Base-by-base conservation (phyloP, 2,888 invertebrate species). In the Chironomus riparius region DNA sequence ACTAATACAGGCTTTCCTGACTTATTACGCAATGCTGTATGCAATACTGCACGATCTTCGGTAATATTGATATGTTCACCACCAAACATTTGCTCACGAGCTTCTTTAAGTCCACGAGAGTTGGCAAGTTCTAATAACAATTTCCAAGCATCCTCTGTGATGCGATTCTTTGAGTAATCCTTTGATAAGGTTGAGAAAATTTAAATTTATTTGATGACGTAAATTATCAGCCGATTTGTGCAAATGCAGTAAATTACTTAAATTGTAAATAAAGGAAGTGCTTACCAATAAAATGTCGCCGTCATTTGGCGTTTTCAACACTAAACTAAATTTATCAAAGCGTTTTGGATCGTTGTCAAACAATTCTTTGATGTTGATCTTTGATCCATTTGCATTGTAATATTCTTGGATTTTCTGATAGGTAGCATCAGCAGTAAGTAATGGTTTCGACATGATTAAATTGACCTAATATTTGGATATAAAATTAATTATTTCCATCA, bases 41-140 rank as follows among this genome's bases (percentile, higher is more conserved):
- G 99, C 7, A 99, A 86, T 0, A 99, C 99, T 15, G 98, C 94
- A 76, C 99, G 89, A 82, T 94, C 90, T 84, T 99, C 99, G 0
- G 99, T 99, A 82, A 97, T 95, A 86, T 99, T 99, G 78, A 99
- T 98, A 83, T 94, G 95, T 80, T 93, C 88, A n/a, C 98, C 99
- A 78, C 85, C 82, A 80, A 91, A 98, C 98, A 99, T 97, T 28
- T 92, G 93, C 85, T 94, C 90, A 78, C 98, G 88, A 38, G 94
- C 93, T 79, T 90, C 87, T 81, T 92, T 93, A 47, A 99, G 91
- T 79, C 92, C 90, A 13, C 98, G 87, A 65, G 89, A 90, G 80
- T 87, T 87, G 76, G 96, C 97, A 86, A 99, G 85, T 78, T 93
- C 87, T 78, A 98, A 84, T 1, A 99, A 88, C 18, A 93, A 83